Evolutionary conservation across 2,113 vertebrate species (phyloP), one percentile per base, ranked within the genome.

Genomic region (Equus przewalskii): DNA sequence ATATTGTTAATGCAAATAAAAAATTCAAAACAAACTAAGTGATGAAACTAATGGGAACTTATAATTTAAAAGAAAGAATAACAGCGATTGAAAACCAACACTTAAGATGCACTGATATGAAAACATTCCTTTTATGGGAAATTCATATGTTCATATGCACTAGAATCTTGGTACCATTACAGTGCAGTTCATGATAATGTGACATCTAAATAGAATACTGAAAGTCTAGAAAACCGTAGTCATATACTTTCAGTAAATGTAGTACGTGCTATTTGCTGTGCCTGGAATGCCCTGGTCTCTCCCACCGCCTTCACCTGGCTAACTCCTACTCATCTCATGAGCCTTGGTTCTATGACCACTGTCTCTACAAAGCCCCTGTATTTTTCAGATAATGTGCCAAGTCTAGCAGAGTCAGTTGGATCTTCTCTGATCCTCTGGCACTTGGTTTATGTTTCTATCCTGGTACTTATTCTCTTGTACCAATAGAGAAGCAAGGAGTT

Each of bases 151-250:
- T 70, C 21, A 19, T n/a, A 18, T 73, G 56, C 22, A 85, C 0
- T 80, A 67, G 21, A 36, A 85, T 33, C 10, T 79, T n/a, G 46
- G 16, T 54, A 49, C 36, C 28, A 56, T 18, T 78, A 12, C n/a
- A 65, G 26, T 89, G 1, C 26, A 76, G 44, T n/a, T 95, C 56
- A 30, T 18, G 28, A 36, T 44, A 60, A 33, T 51, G 3, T 75
- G 46, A 36, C 30, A 76, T 91, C 28, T 56, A 64, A 33, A 72
- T 90, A 76, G 33, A 87, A 72, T 51, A 44, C 54, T 70, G 60
- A 89, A 76, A 86, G 30, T 88, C 69, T 56, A 56, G 79, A 79
- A 85, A 82, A 44, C 12, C 86, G 6, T 56, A 30, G n/a, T 60
- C 36, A 64, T 8, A 26, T 83, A 51, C n/a, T 73, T 79, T 73